Evolutionary conservation across 30 jellyfish, hydroid and myxozoan genomes (phyloP).

Genomic region (Pseudorhiza aurosa): DNA sequence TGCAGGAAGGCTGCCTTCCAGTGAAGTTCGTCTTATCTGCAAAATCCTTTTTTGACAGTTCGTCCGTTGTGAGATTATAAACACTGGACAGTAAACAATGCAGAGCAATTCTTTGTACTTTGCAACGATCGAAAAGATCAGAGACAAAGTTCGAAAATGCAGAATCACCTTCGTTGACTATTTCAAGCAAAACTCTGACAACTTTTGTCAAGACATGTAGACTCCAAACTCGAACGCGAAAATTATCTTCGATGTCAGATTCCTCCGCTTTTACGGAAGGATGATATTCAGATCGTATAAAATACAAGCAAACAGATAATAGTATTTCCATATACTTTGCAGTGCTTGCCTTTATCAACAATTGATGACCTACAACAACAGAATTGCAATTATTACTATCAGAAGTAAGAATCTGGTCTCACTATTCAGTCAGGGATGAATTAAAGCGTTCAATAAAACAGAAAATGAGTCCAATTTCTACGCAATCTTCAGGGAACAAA

Average conservation of each 20-base stretch:
- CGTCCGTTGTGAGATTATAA: constrained; percentile 58
- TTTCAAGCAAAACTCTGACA: constrained; percentile 61
- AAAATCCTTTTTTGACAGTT: neutral
- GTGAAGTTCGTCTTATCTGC: neutral
- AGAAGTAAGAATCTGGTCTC: too few relatives aligned
- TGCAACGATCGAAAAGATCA: constrained; percentile 87
- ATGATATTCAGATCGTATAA: constrained; percentile 86
- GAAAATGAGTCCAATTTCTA: too few relatives aligned
- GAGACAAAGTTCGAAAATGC: constrained; percentile 74
- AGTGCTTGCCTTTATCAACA: constrained; percentile 93
- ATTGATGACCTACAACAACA: constrained; percentile 77
- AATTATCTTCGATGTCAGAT: constrained; percentile 73
- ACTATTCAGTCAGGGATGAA: too few relatives aligned
- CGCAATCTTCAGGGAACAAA: too few relatives aligned
- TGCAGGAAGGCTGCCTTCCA: neutral
- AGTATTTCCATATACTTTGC: constrained; percentile 92
- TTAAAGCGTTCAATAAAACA: too few relatives aligned
- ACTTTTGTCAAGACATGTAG: constrained; percentile 72
- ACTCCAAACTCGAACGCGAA: constrained; percentile 72
- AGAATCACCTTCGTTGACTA: constrained; percentile 87
- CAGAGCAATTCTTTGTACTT: constrained; percentile 87
- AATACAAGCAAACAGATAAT: constrained; percentile 81
- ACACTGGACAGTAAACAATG: constrained; percentile 90
- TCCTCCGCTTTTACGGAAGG: constrained; percentile 24
- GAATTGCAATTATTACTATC: neutral